Evolutionary conservation across 2,113 vertebrate genomes (phyloP).

Genomic region (Daphoenositta chrysoptera): DNA sequence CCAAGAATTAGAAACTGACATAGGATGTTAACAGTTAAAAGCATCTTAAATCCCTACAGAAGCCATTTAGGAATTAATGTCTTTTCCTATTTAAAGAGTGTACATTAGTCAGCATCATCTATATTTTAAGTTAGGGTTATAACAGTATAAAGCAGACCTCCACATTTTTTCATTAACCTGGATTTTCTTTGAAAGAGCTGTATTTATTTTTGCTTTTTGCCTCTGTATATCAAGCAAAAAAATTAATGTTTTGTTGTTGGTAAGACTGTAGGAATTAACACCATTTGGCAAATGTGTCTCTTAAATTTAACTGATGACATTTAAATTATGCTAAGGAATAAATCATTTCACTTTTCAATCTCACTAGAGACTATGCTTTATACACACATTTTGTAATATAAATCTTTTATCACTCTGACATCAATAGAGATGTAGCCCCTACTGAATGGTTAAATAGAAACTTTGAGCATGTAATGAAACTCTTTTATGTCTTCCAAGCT

Average conservation of each 20-base stretch:
- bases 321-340: conserved; percentile 40
- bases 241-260: background rate
- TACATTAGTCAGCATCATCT: conserved; percentile 10
- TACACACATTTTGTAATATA: conserved; percentile 47
- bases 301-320: conserved; percentile 26
- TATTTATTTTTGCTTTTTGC: background rate
- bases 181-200: background rate
- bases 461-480: background rate
- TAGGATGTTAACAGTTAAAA: conserved; percentile 46
- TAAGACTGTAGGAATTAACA: background rate
- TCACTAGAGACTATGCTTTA: conserved; percentile 8
- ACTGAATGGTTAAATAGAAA: conserved; percentile 7
- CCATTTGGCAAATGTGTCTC: background rate
- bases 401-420: conserved; percentile 56
- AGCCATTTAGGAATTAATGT: background rate
- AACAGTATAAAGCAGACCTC: background rate
- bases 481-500: conserved; percentile 9
- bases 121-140: conserved; percentile 32
- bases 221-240: background rate
- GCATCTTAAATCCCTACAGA: background rate
- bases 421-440: background rate
- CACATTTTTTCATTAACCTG: background rate
- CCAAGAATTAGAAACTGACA: background rate
- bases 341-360: conserved; percentile 15
- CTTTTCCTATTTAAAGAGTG: conserved; percentile 19